These are phyloP conservation scores for Etheostoma spectabile DNA, from an alignment of 2,113 vertebrate genomes.

Conservation along the genomic window DNA sequence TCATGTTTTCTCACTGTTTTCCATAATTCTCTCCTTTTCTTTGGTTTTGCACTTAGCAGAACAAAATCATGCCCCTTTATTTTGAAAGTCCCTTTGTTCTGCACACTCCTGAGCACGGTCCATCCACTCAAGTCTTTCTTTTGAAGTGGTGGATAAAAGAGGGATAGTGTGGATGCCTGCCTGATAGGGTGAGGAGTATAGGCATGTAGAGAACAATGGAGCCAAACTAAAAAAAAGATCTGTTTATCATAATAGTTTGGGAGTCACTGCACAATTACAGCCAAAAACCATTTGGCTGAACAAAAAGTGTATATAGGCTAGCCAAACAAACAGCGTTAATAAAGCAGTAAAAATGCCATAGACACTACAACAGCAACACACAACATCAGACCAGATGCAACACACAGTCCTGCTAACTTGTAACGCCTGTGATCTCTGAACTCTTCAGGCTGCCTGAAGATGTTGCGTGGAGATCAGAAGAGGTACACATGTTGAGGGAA, in stretches of 20 bases:
- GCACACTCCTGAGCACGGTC: slow-evolving; percentile 50
- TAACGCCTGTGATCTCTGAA: slow-evolving; percentile 69
- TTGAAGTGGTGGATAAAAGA: slow-evolving; percentile 73
- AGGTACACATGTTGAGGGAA: slow-evolving; percentile 53
- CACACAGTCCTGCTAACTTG: slow-evolving; percentile 40
- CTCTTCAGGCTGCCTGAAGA: slow-evolving; percentile 48
- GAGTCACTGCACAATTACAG: slow-evolving; percentile 52
- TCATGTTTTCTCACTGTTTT: slow-evolving; percentile 44
- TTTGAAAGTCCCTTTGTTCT: slow-evolving; percentile 71
- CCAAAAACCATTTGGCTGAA: slow-evolving; percentile 64
- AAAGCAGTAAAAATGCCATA: slow-evolving; percentile 68
- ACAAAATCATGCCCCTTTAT: slow-evolving; percentile 49
- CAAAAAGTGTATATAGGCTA: slow-evolving; percentile 29
- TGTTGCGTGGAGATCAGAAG: slow-evolving; percentile 67
- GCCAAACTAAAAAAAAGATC: slow-evolving; percentile 45
- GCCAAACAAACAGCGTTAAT: slow-evolving; percentile 67
- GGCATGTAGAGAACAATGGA: slow-evolving; percentile 67
- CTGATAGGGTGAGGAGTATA: slow-evolving; percentile 55
- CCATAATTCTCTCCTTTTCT: slow-evolving; percentile 32
- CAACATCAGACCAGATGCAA: slow-evolving; percentile 57
- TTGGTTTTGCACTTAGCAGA: slow-evolving; percentile 49
- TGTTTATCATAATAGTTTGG: slow-evolving; percentile 64
- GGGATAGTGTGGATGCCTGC: slow-evolving; percentile 60
- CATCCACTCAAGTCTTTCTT: slow-evolving; percentile 61
- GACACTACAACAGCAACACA: slow-evolving; percentile 57